Evolutionary conservation across 2,797 vertebrate genomes (phyloP).

Genomic region (Pangasius djambal): DNA sequence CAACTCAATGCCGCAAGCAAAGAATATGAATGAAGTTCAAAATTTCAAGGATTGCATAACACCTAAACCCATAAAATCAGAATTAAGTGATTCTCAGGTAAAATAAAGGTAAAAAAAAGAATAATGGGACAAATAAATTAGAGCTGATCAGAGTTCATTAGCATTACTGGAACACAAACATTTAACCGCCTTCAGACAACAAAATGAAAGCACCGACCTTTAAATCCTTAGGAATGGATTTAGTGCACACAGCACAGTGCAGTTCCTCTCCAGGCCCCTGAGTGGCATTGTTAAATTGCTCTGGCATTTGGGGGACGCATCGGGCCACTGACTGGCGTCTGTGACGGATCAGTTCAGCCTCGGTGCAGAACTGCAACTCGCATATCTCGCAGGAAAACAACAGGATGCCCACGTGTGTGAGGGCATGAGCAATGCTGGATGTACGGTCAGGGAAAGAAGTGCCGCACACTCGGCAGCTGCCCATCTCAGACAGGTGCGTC

Average conservation of each 20-base stretch:
- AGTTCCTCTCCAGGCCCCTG: constrained; percentile 72
- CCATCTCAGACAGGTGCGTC: constrained; percentile 86
- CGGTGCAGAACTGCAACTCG: constrained; percentile 89
- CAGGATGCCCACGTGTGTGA: constrained; percentile 90
- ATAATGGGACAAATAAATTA: neutral
- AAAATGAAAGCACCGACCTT: constrained; percentile 68
- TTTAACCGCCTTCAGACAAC: neutral
- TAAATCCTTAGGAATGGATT: constrained; percentile 86
- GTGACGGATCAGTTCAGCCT: constrained; percentile 88
- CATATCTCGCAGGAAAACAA: constrained; percentile 96
- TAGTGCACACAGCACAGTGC: constrained; percentile 83
- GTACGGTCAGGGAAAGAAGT: constrained; percentile 83
- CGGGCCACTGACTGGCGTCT: constrained; percentile 80
- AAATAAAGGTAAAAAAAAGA: neutral
- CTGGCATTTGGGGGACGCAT: constrained; percentile 76
- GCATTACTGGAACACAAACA: neutral
- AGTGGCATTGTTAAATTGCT: constrained; percentile 67
- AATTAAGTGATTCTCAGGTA: too few relatives aligned
- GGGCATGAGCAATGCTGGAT: constrained; percentile 80
- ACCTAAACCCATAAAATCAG: constrained; percentile 1
- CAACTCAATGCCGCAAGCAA: neutral
- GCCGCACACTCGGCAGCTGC: constrained; percentile 88
- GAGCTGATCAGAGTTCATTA: neutral
- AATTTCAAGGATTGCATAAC: neutral
- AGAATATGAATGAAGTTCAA: neutral